Base-by-base conservation (phyloP, 2,888 invertebrate species). In the Cataglyphis rosenhaueri region DNA sequence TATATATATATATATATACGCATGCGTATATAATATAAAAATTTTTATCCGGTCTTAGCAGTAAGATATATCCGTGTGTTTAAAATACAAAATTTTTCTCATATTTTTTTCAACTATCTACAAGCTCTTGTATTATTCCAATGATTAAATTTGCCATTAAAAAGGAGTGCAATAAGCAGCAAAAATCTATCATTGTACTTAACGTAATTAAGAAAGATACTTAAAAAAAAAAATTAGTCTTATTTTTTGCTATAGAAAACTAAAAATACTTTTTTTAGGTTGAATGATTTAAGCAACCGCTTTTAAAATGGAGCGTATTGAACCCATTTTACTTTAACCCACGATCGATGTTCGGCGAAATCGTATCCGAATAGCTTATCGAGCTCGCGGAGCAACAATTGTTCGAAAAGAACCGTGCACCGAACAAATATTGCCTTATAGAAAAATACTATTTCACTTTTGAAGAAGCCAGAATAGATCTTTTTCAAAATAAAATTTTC, bases 401-500 rank as follows among this genome's bases (percentile, higher is more conserved):
- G 68, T 59, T 41, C 78, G 55, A 41, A 38, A 32, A 57, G 41
- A 32, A 29, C 15, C 57, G 41, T 55, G 12, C 32, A 3, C 6
- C 35, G 29, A 76, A 78, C 18, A 68, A 41, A 55, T 21, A 41
- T 41, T 70, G 38, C 52, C 4, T 52, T n/a, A 70, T 70, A 59
- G 41, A 70, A 70, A 68, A 78, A 78, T 68, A 78, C 57, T 57
- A 41, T 57, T 78, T 44, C 18, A 68, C 78, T 57, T 78, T 78
- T 70, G 68, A 78, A 44, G 70, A 78, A 78, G 25, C 32, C 10
- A 29, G 1, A 8, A 32, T 32, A 70, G 68, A 78, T 55, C 32
- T 78, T 74, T 78, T 35, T 55, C 32, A 44, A 68, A 78, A 59
- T 70, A 57, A 68, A 41, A 12, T 57, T 12, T 44, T 3, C 6